phyloP scores from a whole-genome alignment of 1,140 invertebrate species.

The Paraescarpia echinospica region DNA sequence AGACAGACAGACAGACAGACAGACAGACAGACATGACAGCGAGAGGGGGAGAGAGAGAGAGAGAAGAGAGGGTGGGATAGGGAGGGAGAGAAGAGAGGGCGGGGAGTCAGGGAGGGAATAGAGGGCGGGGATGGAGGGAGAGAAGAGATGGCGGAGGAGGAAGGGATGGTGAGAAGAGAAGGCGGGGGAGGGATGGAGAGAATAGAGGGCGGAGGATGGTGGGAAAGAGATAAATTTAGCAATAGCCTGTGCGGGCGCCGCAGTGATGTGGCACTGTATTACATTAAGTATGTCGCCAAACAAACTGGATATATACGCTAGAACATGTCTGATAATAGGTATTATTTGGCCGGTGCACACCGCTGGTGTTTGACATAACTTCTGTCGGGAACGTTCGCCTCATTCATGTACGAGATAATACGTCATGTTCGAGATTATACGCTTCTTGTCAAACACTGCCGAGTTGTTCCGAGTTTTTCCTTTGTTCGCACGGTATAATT shows the following conservation, averaged over 20 bases:
- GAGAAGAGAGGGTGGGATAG: too few species aligned
- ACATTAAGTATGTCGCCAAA: not conserved
- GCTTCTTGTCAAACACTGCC: not conserved
- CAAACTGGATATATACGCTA: not conserved
- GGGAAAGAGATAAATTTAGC: too few species aligned
- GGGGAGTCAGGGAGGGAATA: too few species aligned
- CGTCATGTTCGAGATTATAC: not conserved
- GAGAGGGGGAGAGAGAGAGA: not conserved
- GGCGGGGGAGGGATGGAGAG: too few species aligned
- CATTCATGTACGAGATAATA: not conserved
- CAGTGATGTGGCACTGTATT: not conserved
- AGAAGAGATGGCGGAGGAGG: too few species aligned
- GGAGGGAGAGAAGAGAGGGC: too few species aligned
- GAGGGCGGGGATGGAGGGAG: too few species aligned
- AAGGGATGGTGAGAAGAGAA: too few species aligned
- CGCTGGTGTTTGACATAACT: not conserved
- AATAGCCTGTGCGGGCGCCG: too few species aligned
- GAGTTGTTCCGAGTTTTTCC: not conserved
- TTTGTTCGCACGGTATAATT: not conserved
- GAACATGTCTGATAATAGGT: not conserved
- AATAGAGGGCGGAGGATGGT: too few species aligned
- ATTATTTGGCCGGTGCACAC: not conserved
- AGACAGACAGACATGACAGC: not conserved
- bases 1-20: not conserved
- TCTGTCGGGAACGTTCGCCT: not conserved